phyloP scores from a whole-genome alignment of 2,888 invertebrate species.

The Odontomyia ornata region DNA sequence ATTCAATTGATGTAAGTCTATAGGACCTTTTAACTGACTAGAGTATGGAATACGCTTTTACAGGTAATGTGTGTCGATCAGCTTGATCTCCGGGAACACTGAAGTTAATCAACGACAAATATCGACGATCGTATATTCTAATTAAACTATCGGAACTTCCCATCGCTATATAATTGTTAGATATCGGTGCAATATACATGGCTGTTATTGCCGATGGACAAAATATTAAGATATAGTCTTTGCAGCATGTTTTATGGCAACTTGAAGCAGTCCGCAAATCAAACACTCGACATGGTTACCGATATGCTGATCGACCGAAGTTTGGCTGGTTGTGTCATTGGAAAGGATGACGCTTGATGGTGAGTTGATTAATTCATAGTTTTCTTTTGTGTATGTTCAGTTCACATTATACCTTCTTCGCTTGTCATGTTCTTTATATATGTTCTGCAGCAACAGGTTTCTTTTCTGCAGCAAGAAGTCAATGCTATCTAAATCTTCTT shows the following conservation, averaged over 20 bases:
- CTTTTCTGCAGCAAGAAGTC: too few relatives aligned
- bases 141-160: constrained; percentile 83
- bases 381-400: too few relatives aligned
- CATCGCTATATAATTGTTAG: constrained; percentile 76
- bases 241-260: constrained; percentile 66
- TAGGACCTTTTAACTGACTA: constrained; percentile 74
- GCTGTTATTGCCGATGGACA: constrained; percentile 80
- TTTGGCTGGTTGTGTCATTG: too few relatives aligned
- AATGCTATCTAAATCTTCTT: too few relatives aligned
- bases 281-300: too few relatives aligned
- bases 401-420: too few relatives aligned
- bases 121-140: constrained; percentile 76
- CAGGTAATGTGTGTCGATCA: constrained; percentile 56
- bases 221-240: constrained; percentile 75
- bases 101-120: constrained; percentile 58
- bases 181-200: constrained; percentile 75
- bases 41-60: constrained; percentile 67
- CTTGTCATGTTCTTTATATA: too few relatives aligned
- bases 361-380: too few relatives aligned
- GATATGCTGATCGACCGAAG: too few relatives aligned
- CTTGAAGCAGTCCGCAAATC: constrained; percentile 75
- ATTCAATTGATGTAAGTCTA: constrained; percentile 81
- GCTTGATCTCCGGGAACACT: constrained; percentile 53
- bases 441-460: too few relatives aligned
- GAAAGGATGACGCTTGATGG: too few relatives aligned